phyloP scores from a whole-genome alignment of 2,113 vertebrate genomes.

The Chaenocephalus aceratus region DNA sequence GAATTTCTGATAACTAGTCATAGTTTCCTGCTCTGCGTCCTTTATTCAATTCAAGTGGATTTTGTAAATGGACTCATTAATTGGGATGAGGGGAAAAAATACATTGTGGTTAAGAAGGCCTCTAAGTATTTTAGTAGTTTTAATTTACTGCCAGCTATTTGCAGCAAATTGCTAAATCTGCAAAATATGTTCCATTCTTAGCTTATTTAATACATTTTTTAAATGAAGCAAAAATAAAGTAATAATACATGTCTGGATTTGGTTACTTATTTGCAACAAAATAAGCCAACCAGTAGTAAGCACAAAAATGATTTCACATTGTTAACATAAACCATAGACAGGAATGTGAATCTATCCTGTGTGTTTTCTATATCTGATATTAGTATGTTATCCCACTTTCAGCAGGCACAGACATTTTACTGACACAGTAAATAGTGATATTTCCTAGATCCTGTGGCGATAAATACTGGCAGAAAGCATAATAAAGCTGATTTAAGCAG shows the following conservation, averaged over 20 bases:
- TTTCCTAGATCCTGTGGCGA: neutral
- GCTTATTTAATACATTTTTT: neutral
- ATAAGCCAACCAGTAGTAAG: neutral
- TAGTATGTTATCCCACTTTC: neutral
- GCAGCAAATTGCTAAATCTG: neutral
- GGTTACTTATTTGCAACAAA: conserved; percentile 8
- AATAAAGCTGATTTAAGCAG: neutral
- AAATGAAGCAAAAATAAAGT: neutral
- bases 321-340: conserved; percentile 24
- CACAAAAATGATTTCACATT: neutral
- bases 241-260: neutral
- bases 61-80: neutral
- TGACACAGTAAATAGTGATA: neutral
- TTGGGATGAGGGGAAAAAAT: neutral
- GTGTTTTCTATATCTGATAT: neutral
- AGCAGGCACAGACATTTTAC: neutral
- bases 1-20: neutral
- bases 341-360: conserved; percentile 5
- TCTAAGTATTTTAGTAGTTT: neutral
- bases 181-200: neutral
- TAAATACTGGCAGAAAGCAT: neutral
- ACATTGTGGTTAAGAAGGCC: neutral
- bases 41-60: neutral
- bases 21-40: neutral
- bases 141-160: neutral